Evolutionary conservation across 2,888 invertebrate species (phyloP).

Genomic region (Pollenia labialis): DNA sequence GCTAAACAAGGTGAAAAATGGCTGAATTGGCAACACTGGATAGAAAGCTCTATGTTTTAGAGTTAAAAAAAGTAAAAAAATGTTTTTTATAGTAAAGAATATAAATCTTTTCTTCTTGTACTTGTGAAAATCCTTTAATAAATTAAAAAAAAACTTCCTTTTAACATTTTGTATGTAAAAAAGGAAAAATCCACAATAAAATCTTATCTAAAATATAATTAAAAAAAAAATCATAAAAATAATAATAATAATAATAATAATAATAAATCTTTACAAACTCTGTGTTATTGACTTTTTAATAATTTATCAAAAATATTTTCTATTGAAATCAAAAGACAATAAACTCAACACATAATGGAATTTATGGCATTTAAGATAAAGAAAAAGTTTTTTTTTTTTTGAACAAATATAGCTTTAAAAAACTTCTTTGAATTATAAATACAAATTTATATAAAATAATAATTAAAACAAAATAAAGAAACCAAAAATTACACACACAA

Average conservation of each 20-base stretch:
- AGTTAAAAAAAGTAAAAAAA: no score
- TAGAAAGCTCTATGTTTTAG: no score
- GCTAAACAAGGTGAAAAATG: no score
- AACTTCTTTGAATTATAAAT: not conserved
- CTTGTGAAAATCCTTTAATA: no score
- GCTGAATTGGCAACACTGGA: no score
- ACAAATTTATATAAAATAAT: not conserved
- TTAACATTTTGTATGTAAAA: no score
- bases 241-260: not conserved
- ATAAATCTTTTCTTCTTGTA: no score
- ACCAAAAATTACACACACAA: not conserved
- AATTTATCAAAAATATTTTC: slow-evolving; percentile 34
- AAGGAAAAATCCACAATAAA: not conserved
- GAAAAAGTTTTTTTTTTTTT: not conserved
- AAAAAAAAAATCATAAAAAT: not conserved
- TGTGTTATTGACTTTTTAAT: slow-evolving; percentile 42
- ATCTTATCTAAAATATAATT: not conserved
- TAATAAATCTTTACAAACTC: slow-evolving; percentile 23
- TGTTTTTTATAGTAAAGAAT: no score
- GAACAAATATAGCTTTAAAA: not conserved
- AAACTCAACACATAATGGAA: slow-evolving; percentile 14
- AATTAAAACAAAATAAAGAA: slow-evolving; percentile 8
- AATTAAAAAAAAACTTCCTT: no score
- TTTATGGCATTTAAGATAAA: not conserved
- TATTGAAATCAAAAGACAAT: slow-evolving; percentile 19